These are phyloP conservation scores for Gastracanthus pulcherrimus DNA, from an alignment of 2,888 invertebrate species.

Conservation along the genomic window DNA sequence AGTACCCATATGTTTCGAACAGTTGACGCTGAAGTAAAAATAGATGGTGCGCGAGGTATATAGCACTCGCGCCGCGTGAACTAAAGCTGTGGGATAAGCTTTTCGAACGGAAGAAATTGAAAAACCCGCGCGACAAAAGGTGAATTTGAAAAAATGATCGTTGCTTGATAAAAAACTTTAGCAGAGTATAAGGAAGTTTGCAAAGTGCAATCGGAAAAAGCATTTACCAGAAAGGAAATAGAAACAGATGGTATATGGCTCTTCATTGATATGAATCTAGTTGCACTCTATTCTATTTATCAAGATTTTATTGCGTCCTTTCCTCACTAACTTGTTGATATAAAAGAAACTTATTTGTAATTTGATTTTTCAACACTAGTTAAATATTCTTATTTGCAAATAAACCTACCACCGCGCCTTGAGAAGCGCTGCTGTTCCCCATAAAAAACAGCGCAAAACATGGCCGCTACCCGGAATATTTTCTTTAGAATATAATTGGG, in stretches of 20 bases:
- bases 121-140: not conserved
- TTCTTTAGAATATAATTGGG: no score
- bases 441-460: no score
- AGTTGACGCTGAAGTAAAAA: not conserved
- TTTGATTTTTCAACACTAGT: no score
- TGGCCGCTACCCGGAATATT: no score
- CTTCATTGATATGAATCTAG: conserved; percentile 15
- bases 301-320: not conserved
- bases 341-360: no score
- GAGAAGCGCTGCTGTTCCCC: no score
- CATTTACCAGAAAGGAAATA: conserved; percentile 16
- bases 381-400: no score
- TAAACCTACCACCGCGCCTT: no score
- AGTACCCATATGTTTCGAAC: no score
- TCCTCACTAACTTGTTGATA: no score
- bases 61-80: no score
- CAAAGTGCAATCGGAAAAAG: not conserved
- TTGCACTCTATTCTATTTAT: not conserved
- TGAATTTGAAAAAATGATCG: conserved; percentile 46
- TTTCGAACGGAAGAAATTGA: not conserved
- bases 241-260: not conserved
- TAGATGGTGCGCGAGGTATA: not conserved
- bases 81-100: no score
- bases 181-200: not conserved
- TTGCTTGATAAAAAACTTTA: conserved; percentile 11